Percentiles rank a stretch among this genome's conserved stretches.
Conservation (phyloP, 2,888 invertebrate genomes). For the Aphidoletes aphidimyza region DNA sequence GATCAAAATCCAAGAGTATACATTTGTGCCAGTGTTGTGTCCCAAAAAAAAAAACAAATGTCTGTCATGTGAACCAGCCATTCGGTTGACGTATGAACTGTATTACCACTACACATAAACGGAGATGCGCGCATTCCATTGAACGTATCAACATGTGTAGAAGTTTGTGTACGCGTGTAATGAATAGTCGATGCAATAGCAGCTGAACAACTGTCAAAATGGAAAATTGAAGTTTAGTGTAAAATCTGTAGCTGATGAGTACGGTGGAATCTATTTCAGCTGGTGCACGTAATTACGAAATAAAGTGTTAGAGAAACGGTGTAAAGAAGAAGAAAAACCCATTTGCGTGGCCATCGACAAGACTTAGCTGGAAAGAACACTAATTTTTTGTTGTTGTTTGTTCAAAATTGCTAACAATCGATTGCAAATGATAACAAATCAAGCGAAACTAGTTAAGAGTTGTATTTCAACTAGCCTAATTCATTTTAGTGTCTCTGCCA, state of each 20-base stretch:
- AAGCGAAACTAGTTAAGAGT: neutral
- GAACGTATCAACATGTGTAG: neutral
- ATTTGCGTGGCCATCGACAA: constrained; percentile 29
- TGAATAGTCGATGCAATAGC: constrained; percentile 1
- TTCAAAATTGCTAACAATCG: constrained; percentile 17
- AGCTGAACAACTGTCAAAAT: constrained; percentile 42
- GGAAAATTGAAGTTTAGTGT: constrained; percentile 42
- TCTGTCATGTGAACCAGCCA: neutral
- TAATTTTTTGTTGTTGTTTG: no score
- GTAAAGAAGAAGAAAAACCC: neutral
- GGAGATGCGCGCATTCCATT: constrained; percentile 9
- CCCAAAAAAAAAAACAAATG: neutral
- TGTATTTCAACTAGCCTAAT: constrained; percentile 19
- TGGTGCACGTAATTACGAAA: neutral
- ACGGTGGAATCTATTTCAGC: constrained; percentile 1
- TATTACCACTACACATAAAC: neutral
- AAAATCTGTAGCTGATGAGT: neutral
- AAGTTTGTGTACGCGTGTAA: constrained; percentile 22
- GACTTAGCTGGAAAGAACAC: no score
- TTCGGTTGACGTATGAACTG: neutral
- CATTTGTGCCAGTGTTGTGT: neutral
- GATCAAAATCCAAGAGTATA: no score
- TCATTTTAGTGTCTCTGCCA: neutral
- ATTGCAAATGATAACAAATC: neutral
- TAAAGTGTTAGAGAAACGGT: neutral